These are phyloP conservation scores for Neria commutata DNA, from an alignment of 2,888 invertebrate species.

Conservation along the genomic window DNA sequence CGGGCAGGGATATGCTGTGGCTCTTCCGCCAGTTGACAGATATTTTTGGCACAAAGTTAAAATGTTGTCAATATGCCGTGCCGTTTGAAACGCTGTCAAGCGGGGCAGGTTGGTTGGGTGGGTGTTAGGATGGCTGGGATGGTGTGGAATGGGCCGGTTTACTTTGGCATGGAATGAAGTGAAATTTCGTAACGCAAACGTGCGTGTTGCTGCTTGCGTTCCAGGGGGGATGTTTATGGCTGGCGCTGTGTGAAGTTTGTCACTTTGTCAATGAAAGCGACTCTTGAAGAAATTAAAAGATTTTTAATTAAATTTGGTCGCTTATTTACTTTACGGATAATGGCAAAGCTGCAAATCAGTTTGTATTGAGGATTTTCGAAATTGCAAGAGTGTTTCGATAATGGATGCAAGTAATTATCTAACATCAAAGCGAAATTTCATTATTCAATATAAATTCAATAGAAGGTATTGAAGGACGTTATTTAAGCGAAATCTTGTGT, in stretches of 20 bases:
- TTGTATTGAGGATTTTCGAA: too few relatives aligned
- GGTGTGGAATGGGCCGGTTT: background rate
- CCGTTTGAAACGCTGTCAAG: background rate
- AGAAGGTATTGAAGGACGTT: too few relatives aligned
- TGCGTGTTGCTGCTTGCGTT: background rate
- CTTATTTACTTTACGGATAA: too few relatives aligned
- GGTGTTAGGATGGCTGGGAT: background rate
- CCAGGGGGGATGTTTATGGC: background rate
- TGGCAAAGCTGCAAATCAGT: too few relatives aligned
- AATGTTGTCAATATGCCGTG: background rate
- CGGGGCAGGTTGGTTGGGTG: too few relatives aligned
- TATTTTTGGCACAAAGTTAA: background rate
- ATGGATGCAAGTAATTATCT: too few relatives aligned
- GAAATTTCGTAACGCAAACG: too few relatives aligned
- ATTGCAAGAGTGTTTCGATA: too few relatives aligned
- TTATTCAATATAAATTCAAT: too few relatives aligned
- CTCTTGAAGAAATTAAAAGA: slow-evolving; percentile 9
- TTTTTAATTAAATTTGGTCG: slow-evolving; percentile 10
- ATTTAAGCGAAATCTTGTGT: too few relatives aligned
- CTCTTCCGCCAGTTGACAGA: background rate
- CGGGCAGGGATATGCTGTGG: too few relatives aligned
- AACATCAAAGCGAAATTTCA: too few relatives aligned
- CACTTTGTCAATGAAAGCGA: slow-evolving; percentile 6
- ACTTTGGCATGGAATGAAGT: background rate
- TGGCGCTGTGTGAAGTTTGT: background rate